phyloP scores from a whole-genome alignment of 2,113 vertebrate genomes.

The Numida meleagris region DNA sequence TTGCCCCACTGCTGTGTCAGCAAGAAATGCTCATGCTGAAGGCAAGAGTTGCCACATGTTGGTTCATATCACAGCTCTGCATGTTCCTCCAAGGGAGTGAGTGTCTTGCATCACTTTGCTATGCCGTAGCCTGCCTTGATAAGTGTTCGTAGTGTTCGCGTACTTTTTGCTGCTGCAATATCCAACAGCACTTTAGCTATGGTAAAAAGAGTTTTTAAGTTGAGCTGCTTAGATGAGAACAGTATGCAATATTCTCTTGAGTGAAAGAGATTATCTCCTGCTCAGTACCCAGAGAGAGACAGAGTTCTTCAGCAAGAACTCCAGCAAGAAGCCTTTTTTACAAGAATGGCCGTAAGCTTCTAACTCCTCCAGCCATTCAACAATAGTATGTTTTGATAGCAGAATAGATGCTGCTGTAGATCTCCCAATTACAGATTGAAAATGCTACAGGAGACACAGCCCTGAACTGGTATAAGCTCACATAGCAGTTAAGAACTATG shows the following conservation, averaged over 20 bases:
- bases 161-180: background rate
- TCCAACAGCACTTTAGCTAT: background rate
- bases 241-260: background rate
- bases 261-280: background rate
- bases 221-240: background rate
- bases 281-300: background rate
- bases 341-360: background rate
- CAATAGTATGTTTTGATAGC: conserved; percentile 18
- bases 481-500: background rate
- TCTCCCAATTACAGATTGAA: background rate
- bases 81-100: background rate
- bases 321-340: background rate
- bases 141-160: background rate
- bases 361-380: background rate
- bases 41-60: background rate
- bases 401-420: background rate
- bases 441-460: background rate
- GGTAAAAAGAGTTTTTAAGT: background rate
- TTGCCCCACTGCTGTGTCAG: conserved; percentile 30
- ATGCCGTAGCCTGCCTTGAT: background rate
- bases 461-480: background rate
- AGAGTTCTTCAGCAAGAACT: background rate
- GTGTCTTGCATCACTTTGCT: rapidly evolving
- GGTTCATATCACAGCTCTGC: background rate
- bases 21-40: background rate